Percentiles rank a stretch among this genome's conserved stretches.
Evolutionary conservation across 2,888 invertebrate species (phyloP).

Genomic region (Protophormia terraenovae): DNA sequence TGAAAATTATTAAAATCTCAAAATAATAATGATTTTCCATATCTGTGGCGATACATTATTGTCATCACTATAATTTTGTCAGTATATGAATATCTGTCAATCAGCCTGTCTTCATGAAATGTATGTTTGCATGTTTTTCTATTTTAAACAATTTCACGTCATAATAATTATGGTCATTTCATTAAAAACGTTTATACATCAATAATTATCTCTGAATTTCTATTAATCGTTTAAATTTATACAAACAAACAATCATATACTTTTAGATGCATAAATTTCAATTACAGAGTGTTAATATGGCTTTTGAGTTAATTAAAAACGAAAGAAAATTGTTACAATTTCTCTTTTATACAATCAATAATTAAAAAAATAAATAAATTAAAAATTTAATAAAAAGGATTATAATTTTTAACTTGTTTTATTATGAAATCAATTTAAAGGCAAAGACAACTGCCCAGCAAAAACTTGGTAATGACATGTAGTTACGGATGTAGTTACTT

Average conservation of each 20-base stretch:
- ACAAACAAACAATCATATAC: not conserved
- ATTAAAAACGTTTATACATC: conserved; percentile 51
- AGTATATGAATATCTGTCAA: no score
- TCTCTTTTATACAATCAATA: conserved; percentile 42
- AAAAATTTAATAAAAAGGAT: conserved; percentile 15
- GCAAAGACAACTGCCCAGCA: no score
- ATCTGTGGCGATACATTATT: not conserved
- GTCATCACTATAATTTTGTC: not conserved
- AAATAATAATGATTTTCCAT: no score
- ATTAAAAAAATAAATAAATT: not conserved
- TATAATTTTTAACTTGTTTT: not conserved
- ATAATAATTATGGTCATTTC: conserved; percentile 50
- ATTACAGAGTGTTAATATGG: conserved; percentile 12
- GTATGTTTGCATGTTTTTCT: not conserved
- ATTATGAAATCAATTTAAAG: conserved; percentile 14
- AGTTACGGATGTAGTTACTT: no score
- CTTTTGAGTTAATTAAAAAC: conserved; percentile 14
- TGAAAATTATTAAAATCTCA: no score
- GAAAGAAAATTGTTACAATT: conserved; percentile 18
- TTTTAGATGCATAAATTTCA: not conserved
- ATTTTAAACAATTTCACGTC: conserved; percentile 12
- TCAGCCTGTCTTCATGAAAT: not conserved
- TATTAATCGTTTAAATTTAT: not conserved
- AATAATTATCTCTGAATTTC: conserved; percentile 25
- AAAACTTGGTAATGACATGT: no score